These are phyloP conservation scores for Phylloscopus trochilus DNA, from an alignment of 2,113 vertebrate genomes.

Conservation along the genomic window DNA sequence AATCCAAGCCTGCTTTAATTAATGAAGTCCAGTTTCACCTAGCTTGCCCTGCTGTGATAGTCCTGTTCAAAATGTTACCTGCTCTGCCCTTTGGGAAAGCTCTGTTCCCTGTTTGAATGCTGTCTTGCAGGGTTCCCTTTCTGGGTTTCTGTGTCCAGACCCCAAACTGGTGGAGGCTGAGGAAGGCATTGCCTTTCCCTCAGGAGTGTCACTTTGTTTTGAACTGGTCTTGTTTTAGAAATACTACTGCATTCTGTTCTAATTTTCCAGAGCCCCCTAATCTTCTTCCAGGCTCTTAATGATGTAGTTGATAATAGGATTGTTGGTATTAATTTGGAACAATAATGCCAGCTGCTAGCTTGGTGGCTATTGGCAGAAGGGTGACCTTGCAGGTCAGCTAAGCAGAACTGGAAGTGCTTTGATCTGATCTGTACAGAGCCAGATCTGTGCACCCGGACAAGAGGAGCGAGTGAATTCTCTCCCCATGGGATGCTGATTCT, in stretches of 20 bases:
- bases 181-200: not conserved
- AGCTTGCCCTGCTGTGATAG: constrained; percentile 53
- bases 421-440: constrained; percentile 73
- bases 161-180: not conserved
- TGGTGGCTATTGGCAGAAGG: constrained; percentile 76
- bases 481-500: constrained; percentile 79
- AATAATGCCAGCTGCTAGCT: constrained; percentile 82
- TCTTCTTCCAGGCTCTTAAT: constrained; percentile 88
- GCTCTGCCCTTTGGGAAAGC: not conserved
- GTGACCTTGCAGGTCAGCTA: constrained; percentile 67
- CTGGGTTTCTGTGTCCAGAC: not conserved
- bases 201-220: constrained; percentile 19
- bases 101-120: not conserved
- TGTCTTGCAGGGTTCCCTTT: not conserved
- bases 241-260: constrained; percentile 75
- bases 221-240: constrained; percentile 56
- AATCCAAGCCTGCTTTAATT: constrained; percentile 32
- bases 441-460: constrained; percentile 36
- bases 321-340: constrained; percentile 87
- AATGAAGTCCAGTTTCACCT: constrained; percentile 51
- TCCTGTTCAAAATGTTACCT: not conserved
- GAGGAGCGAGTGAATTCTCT: constrained; percentile 18
- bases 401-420: constrained; percentile 71
- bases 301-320: constrained; percentile 93
- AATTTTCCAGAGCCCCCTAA: constrained; percentile 93